These are phyloP conservation scores for Pomatorhinus ruficollis DNA, from an alignment of 2,113 vertebrate species.

Conservation along the genomic window DNA sequence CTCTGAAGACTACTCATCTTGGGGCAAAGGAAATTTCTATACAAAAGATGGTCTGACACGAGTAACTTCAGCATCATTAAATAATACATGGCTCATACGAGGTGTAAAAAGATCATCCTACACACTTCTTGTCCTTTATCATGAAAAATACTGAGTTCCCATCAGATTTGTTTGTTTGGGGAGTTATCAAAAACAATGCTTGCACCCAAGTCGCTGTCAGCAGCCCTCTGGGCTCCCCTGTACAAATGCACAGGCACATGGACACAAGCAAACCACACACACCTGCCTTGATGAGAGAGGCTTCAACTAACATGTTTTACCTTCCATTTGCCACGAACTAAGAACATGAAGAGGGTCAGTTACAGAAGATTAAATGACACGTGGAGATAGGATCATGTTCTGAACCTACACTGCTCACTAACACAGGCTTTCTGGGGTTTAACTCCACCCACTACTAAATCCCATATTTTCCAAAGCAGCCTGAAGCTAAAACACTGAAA, in stretches of 20 bases:
- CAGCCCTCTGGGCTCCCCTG: background rate
- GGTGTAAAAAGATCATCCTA: background rate
- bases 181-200: background rate
- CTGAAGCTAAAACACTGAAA: background rate
- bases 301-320: background rate
- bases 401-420: background rate
- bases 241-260: rapidly evolving
- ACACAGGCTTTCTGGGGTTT: background rate
- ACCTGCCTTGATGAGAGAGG: background rate
- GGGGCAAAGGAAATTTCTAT: background rate
- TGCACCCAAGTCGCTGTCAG: background rate
- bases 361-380: slow-evolving; percentile 11
- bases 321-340: background rate
- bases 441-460: background rate
- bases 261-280: background rate
- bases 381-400: background rate
- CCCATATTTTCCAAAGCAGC: background rate
- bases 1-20: background rate
- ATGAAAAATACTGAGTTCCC: background rate
- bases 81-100: background rate
- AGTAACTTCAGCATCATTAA: background rate
- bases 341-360: background rate
- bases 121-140: background rate
- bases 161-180: background rate
- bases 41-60: rapidly evolving